Conservation (phyloP, 37 sponge, comb jelly and placozoan genomes). For the Aplysina aerophoba region DNA sequence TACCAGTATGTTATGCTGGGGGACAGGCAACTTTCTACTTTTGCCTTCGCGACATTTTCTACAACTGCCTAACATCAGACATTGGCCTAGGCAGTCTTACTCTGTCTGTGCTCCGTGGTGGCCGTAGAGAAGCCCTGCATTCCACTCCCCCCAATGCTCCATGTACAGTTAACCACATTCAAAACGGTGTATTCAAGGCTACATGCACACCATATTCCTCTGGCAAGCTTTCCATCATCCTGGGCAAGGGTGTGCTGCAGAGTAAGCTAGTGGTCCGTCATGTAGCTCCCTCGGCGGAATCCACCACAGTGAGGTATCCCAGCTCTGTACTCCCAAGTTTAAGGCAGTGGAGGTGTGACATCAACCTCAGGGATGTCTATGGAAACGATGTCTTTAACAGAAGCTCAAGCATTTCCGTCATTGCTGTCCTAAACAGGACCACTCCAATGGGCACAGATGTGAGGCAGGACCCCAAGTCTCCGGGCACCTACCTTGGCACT, state of each 20-base stretch:
- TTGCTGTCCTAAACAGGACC: too few species aligned
- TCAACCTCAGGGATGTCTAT: background rate
- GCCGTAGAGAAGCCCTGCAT: background rate
- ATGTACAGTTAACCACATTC: background rate
- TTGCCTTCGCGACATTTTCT: background rate
- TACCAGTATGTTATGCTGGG: background rate
- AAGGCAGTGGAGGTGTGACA: background rate
- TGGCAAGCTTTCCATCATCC: background rate
- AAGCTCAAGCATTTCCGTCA: too few species aligned
- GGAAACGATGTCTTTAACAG: background rate
- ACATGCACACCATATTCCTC: background rate
- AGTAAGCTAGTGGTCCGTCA: too few species aligned
- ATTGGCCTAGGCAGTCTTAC: background rate
- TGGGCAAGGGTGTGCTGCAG: background rate
- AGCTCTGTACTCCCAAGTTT: too few species aligned
- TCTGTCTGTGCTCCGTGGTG: background rate
- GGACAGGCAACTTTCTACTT: background rate
- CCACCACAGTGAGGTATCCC: too few species aligned
- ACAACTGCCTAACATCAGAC: background rate
- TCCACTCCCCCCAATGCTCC: background rate
- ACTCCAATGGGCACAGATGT: too few species aligned
- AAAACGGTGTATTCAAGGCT: constrained; percentile 30
- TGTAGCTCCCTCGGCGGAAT: too few species aligned
- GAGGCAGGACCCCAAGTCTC: too few species aligned
- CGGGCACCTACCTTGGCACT: too few species aligned